phyloP scores from a whole-genome alignment of 2,797 vertebrate genomes.

The Myoxocephalus aenaeus region DNA sequence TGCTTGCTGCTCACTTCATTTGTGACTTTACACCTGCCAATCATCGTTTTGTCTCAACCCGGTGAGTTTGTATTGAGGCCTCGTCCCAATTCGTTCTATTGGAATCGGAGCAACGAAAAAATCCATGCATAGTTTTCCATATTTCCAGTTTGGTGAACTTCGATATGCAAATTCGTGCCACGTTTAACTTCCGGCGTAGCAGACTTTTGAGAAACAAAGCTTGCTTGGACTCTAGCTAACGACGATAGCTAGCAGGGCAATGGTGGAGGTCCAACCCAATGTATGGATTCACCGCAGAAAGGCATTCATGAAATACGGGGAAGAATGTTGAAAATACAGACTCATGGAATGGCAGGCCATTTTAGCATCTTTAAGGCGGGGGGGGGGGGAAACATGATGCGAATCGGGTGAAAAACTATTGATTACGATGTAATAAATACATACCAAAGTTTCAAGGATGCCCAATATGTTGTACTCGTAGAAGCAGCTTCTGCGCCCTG shows the following conservation, averaged over 20 bases:
- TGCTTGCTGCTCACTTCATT: not conserved
- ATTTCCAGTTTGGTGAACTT: not conserved
- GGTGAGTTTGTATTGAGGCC: not conserved
- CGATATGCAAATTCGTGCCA: not conserved
- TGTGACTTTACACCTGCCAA: not conserved
- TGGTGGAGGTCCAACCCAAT: not conserved
- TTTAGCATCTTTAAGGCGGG: not conserved
- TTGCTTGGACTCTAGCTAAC: too few species aligned
- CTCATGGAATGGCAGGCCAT: not conserved
- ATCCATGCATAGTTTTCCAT: not conserved
- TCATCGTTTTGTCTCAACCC: not conserved
- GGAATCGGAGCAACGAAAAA: not conserved
- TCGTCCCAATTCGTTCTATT: not conserved
- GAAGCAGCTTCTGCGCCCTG: not conserved
- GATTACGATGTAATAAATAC: not conserved
- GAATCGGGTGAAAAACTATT: not conserved
- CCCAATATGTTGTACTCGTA: not conserved
- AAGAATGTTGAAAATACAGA: not conserved
- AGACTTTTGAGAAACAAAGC: not conserved
- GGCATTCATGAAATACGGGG: not conserved
- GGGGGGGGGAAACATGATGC: not conserved
- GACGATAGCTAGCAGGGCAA: not conserved
- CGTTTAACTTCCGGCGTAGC: not conserved
- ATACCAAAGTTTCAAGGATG: not conserved
- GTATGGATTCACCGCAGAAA: not conserved